Evolutionary conservation across 2,888 invertebrate species (phyloP), one percentile per base, ranked within the genome.

Genomic region (Cataglyphis livida): DNA sequence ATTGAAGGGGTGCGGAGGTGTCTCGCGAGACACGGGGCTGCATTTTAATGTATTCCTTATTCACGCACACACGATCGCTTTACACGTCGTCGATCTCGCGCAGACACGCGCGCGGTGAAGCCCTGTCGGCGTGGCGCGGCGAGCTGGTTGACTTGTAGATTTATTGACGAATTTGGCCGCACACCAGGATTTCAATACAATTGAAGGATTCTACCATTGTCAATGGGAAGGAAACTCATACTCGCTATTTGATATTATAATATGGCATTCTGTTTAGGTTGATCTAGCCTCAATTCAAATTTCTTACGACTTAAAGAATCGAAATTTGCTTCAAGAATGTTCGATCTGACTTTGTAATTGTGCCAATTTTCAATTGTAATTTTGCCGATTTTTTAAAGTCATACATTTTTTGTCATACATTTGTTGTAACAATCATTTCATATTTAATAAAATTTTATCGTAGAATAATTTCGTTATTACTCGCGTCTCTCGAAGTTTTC

Each of bases 121-220:
- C 82, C 62, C 68, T 73, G 73, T 62, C 38, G 44, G 51, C 57
- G 64, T 73, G 84, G 73, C 62, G 59, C 64, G 76, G 84, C 82
- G 68, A 73, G 82, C 90, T 87, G 89, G 90, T 91, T 91, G 91
- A 92, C 93, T 92, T 90, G 92, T 90, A 93, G 92, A 93, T 93
- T 93, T 93, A 93, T 93, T 92, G 93, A 93, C 91, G 93, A 93
- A 93, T 93, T 93, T 93, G 90, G 91, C 88, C 87, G 89, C 92
- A 90, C 92, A 92, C 84, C 83, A 79, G 89, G 90, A 93, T 93
- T 93, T 93, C 91, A 93, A 93, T 93, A 93, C 93, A 93, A 93
- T 93, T 91, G 92, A 92, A 92, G 91, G 90, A 85, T 91, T 90
- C 87, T 86, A 86, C 91, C 92, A 92, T 92, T 92, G 93, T 70